Conservation (phyloP, 1,140 invertebrate species). For the Physella acuta region DNA sequence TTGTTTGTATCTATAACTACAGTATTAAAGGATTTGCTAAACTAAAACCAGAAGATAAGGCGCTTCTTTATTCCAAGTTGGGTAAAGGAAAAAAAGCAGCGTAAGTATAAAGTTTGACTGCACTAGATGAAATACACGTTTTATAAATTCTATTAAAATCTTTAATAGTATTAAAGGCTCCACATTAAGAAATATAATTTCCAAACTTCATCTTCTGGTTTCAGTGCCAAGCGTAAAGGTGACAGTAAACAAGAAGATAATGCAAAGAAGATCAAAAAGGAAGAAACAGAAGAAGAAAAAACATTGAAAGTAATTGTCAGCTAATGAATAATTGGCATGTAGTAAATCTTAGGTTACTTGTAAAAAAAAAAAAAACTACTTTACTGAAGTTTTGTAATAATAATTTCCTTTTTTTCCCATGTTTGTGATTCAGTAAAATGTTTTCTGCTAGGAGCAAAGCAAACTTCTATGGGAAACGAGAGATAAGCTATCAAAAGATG, state of each 20-base stretch:
- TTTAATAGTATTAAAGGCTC: no score
- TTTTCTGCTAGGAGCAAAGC: slow-evolving; percentile 82
- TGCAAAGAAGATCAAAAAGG: slow-evolving; percentile 50
- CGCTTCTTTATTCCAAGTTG: slow-evolving; percentile 69
- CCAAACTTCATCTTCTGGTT: slow-evolving; percentile 17
- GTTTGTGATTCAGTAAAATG: no score
- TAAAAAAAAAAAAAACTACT: no score
- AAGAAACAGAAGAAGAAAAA: slow-evolving; percentile 56
- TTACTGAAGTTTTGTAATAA: no score
- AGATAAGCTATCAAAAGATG: slow-evolving; percentile 64
- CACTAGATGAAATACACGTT: no score
- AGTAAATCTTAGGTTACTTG: no score
- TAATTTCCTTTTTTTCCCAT: no score
- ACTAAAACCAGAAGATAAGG: slow-evolving; percentile 76
- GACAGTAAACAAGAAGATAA: slow-evolving; percentile 29
- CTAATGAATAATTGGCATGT: no score
- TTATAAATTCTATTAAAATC: no score
- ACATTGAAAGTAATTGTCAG: slow-evolving; percentile 48
- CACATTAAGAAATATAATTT: no score
- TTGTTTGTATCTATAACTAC: no score
- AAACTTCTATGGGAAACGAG: slow-evolving; percentile 75
- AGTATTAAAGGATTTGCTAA: slow-evolving; percentile 74
- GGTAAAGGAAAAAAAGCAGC: slow-evolving; percentile 62
- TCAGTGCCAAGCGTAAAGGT: slow-evolving; percentile 51
- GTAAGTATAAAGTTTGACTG: no score